These are phyloP conservation scores for Dolomedes plantarius DNA, from an alignment of 2,888 invertebrate species.

Conservation along the genomic window DNA sequence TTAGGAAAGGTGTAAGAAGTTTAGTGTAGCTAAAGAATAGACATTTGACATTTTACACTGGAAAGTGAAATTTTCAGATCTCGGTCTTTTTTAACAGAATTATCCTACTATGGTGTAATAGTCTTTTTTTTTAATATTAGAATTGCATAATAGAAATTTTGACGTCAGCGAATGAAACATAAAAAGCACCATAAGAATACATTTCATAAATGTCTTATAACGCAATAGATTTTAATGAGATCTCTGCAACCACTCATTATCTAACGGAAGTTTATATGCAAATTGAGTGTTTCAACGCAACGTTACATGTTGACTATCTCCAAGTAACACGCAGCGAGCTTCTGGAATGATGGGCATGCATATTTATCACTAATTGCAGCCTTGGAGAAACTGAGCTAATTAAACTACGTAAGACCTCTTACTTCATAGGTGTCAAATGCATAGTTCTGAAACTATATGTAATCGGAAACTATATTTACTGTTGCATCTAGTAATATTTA, in stretches of 20 bases:
- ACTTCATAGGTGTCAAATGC: background rate
- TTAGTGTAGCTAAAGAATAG: too few relatives aligned
- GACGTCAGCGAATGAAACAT: too few relatives aligned
- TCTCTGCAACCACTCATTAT: conserved; percentile 21
- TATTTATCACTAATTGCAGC: background rate
- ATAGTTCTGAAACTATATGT: too few relatives aligned
- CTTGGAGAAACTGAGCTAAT: background rate
- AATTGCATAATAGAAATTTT: too few relatives aligned
- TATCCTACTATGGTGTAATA: too few relatives aligned
- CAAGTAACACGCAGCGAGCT: background rate
- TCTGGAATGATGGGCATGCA: background rate
- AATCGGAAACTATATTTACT: too few relatives aligned
- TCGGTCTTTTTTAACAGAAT: too few relatives aligned
- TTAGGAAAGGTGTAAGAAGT: too few relatives aligned
- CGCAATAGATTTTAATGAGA: background rate
- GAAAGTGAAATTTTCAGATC: too few relatives aligned
- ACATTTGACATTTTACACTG: too few relatives aligned
- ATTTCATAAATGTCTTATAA: background rate
- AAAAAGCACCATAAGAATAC: background rate
- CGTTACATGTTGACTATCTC: background rate
- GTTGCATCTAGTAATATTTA: too few relatives aligned
- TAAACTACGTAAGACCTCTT: background rate
- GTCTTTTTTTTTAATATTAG: too few relatives aligned
- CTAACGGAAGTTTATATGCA: conserved; percentile 33
- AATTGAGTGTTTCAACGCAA: background rate